phyloP scores from a whole-genome alignment of 2,113 vertebrate genomes.

The Probosciger aterrimus region DNA sequence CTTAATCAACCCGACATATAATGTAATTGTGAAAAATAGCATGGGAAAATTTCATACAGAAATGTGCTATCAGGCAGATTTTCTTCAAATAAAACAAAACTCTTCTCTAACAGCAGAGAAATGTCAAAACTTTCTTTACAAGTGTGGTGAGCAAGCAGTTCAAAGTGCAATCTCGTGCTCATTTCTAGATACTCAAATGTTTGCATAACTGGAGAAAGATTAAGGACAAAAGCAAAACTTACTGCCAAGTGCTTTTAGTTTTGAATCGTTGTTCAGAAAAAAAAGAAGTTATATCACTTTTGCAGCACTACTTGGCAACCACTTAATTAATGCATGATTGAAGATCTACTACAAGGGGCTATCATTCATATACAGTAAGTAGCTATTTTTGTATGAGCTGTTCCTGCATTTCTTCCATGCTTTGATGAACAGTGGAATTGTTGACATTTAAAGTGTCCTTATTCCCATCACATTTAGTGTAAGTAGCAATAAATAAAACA shows the following conservation, averaged over 20 bases:
- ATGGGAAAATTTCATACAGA: neutral
- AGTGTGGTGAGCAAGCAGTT: neutral
- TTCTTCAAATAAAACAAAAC: neutral
- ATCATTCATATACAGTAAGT: neutral
- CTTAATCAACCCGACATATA: neutral
- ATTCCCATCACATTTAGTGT: neutral
- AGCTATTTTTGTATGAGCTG: neutral
- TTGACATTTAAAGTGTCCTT: neutral
- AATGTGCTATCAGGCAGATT: neutral
- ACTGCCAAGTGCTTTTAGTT: neutral
- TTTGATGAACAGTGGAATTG: neutral
- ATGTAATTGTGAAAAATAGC: neutral
- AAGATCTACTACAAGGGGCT: neutral
- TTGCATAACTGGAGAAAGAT: neutral
- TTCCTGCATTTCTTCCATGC: neutral
- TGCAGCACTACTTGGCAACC: neutral
- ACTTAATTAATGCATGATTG: neutral
- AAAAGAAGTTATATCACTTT: neutral
- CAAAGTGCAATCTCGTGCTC: neutral
- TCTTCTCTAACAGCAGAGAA: neutral
- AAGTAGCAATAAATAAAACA: conserved; percentile 3
- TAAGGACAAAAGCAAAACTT: neutral
- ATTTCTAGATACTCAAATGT: neutral
- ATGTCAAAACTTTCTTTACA: neutral
- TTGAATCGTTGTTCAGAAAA: neutral